These are phyloP conservation scores for Melanocharis versteri DNA, from an alignment of 2,113 vertebrate species.

Conservation along the genomic window DNA sequence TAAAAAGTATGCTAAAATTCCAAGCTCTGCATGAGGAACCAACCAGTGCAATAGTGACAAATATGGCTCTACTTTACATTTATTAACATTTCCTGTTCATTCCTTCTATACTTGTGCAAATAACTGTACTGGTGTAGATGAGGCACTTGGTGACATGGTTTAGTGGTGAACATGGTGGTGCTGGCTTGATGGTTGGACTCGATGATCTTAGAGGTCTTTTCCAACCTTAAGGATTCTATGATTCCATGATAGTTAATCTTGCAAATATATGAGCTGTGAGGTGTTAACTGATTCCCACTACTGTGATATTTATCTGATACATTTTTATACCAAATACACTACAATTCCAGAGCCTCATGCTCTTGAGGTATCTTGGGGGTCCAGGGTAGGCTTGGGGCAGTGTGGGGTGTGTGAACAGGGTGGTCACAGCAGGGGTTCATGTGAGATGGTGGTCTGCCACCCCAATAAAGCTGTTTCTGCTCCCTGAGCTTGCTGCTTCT, in stretches of 20 bases:
- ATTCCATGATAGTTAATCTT: neutral
- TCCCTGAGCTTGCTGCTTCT: neutral
- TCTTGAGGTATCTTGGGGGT: too few species aligned
- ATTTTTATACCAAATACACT: neutral
- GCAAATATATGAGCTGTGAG: neutral
- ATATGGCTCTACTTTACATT: neutral
- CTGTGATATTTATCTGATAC: neutral
- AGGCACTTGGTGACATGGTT: too few species aligned
- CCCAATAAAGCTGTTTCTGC: neutral
- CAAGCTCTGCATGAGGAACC: neutral
- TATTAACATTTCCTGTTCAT: neutral
- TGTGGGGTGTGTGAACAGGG: rapidly evolving
- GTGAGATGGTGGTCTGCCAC: neutral
- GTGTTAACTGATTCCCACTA: neutral
- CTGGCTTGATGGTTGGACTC: neutral
- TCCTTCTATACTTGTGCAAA: neutral
- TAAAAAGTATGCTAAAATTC: neutral
- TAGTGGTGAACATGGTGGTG: neutral
- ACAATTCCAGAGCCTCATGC: neutral
- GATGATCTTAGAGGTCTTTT: neutral
- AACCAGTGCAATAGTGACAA: neutral
- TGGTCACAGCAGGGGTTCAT: neutral
- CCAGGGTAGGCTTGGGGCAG: neutral
- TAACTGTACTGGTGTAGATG: neutral
- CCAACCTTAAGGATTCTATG: neutral